A percentile compares a stretch with the other conserved stretches of the same genome.
phyloP scores from a whole-genome alignment of 2,888 invertebrate species.

The Hirtodrosophila duncani region DNA sequence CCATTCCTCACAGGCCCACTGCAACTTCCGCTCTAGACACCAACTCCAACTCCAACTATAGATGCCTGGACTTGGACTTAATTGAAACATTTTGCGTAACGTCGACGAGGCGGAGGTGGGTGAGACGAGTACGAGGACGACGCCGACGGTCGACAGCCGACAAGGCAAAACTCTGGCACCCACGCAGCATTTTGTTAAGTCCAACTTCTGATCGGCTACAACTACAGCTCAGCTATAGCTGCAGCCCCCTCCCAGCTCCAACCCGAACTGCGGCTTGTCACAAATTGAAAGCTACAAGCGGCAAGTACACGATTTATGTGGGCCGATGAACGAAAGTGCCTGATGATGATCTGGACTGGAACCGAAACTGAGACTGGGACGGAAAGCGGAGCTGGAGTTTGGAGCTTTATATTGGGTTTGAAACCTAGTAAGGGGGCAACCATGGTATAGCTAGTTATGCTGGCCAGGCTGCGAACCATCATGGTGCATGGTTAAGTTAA shows the following conservation, averaged over 20 bases:
- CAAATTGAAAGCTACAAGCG: conserved; percentile 72
- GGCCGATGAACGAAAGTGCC: conserved; percentile 54
- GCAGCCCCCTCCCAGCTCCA: conserved; percentile 23
- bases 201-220: conserved; percentile 12
- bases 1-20: conserved; percentile 60
- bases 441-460: too few relatives aligned
- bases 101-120: conserved; percentile 32
- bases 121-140: conserved; percentile 5
- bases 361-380: not conserved
- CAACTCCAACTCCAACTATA: not conserved
- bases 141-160: not conserved
- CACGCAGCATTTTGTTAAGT: conserved; percentile 61
- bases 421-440: too few relatives aligned
- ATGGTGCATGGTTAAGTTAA: conserved; percentile 27
- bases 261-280: conserved; percentile 53
- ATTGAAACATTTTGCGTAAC: conserved; percentile 72
- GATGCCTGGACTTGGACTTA: conserved; percentile 28
- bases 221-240: not conserved
- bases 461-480: not conserved
- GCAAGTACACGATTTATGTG: conserved; percentile 73
- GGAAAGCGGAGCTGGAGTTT: not conserved
- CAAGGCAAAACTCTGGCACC: conserved; percentile 48
- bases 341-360: conserved; percentile 30
- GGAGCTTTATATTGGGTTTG: conserved; percentile 1
- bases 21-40: conserved; percentile 11